phyloP scores from a whole-genome alignment of 2,113 vertebrate genomes.

The Pagrus major region DNA sequence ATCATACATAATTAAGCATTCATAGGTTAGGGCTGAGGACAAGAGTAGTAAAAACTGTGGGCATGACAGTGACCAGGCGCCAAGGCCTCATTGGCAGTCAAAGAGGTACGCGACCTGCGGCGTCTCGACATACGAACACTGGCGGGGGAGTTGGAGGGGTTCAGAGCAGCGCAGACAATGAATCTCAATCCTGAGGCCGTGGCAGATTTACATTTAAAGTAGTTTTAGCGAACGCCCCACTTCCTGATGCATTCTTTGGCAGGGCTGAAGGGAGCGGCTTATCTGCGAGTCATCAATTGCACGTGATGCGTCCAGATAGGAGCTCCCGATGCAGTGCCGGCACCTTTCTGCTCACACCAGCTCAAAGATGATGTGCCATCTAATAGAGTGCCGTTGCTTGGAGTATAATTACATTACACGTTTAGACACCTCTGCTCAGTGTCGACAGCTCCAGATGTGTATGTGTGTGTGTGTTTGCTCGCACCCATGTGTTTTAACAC shows the following conservation, averaged over 20 bases:
- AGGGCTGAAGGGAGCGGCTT: slow-evolving; percentile 74
- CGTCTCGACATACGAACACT: slow-evolving; percentile 67
- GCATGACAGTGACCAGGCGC: slow-evolving; percentile 52
- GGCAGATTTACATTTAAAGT: slow-evolving; percentile 88
- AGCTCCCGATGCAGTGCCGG: slow-evolving; percentile 34
- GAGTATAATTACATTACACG: slow-evolving; percentile 70
- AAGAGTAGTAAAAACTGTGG: slow-evolving; percentile 17
- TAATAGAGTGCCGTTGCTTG: slow-evolving; percentile 50
- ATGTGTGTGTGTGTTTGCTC: background rate
- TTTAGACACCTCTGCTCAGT: slow-evolving; percentile 35
- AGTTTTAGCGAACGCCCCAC: slow-evolving; percentile 80
- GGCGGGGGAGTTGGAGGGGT: slow-evolving; percentile 64
- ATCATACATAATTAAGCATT: slow-evolving; percentile 41
- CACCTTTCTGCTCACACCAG: slow-evolving; percentile 65
- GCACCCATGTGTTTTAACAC: slow-evolving; percentile 33
- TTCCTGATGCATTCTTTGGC: slow-evolving; percentile 79
- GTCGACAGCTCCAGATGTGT: slow-evolving; percentile 38
- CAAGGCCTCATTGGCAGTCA: slow-evolving; percentile 74
- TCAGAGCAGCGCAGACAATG: slow-evolving; percentile 71
- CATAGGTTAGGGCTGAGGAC: slow-evolving; percentile 28
- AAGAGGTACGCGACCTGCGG: slow-evolving; percentile 58
- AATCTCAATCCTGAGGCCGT: slow-evolving; percentile 81
- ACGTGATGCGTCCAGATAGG: slow-evolving; percentile 75
- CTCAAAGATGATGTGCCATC: slow-evolving; percentile 69
- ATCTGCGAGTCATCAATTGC: slow-evolving; percentile 80